A percentile compares a stretch with the other conserved stretches of the same genome.
These are phyloP conservation scores for Chromoteleia sp. DNA, from an alignment of 2,888 invertebrate species.

Conservation along the genomic window DNA sequence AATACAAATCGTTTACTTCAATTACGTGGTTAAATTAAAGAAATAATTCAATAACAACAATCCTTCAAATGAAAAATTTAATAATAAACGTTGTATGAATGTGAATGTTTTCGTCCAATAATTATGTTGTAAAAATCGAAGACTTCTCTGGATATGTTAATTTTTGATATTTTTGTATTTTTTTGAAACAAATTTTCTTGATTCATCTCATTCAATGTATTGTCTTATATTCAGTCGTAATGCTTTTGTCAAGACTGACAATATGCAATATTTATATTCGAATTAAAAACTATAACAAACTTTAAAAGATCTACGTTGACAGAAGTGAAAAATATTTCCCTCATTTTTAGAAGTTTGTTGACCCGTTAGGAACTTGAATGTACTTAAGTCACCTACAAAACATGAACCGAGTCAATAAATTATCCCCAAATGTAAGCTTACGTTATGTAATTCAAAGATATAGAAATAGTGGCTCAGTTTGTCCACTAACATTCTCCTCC, in stretches of 20 bases:
- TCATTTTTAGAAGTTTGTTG: too few species aligned
- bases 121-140: slow-evolving; percentile 1
- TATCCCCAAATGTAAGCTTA: background rate
- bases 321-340: too few species aligned
- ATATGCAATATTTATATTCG: too few species aligned
- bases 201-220: slow-evolving; percentile 3
- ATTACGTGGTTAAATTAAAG: background rate
- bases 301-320: too few species aligned
- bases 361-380: background rate
- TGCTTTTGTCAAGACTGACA: too few species aligned
- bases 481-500: slow-evolving; percentile 18
- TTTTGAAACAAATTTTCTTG: slow-evolving; percentile 2
- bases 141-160: slow-evolving; percentile 4
- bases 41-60: background rate
- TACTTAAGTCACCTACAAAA: background rate
- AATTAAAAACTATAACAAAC: too few species aligned
- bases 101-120: background rate
- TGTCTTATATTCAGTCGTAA: too few species aligned
- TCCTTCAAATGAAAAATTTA: background rate
- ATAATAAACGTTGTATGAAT: background rate
- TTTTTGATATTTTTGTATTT: slow-evolving; percentile 9
- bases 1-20: background rate
- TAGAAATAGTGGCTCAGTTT: slow-evolving; percentile 16
- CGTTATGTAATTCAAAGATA: slow-evolving; percentile 31
- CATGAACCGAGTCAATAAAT: slow-evolving; percentile 3